Evolutionary conservation across 2,113 vertebrate genomes (phyloP).

Genomic region (Arvicanthis niloticus): DNA sequence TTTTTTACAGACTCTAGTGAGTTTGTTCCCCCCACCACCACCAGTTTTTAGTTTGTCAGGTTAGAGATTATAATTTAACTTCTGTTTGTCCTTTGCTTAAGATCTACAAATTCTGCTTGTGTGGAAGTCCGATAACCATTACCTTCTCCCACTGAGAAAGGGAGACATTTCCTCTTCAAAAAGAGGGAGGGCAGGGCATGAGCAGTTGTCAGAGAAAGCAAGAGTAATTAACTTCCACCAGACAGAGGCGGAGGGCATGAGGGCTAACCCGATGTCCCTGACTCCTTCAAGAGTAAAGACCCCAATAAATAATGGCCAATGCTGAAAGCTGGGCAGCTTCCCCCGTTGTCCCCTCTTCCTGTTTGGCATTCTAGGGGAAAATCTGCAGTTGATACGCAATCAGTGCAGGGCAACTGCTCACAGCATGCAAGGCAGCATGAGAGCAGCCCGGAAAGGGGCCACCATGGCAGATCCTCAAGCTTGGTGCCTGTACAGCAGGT

Average conservation of each 20-base stretch:
- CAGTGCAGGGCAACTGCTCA: not conserved
- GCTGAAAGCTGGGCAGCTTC: not conserved
- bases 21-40: not conserved
- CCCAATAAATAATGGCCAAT: not conserved
- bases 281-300: not conserved
- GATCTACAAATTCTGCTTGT: conserved; percentile 45
- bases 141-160: not conserved
- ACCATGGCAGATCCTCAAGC: not conserved
- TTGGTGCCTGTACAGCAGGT: not conserved
- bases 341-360: not conserved
- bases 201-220: not conserved
- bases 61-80: not conserved
- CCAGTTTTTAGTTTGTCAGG: not conserved
- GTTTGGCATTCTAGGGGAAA: not conserved
- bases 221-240: not conserved
- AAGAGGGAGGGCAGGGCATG: not conserved
- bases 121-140: not conserved
- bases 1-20: not conserved
- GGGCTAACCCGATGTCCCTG: not conserved
- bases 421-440: not conserved
- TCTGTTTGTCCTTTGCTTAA: not conserved
- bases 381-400: not conserved
- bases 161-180: not conserved
- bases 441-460: not conserved
- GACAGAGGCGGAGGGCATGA: not conserved